A percentile compares a stretch with the other conserved stretches of the same genome.
Conservation (phyloP, 2,888 invertebrate genomes). For the Axea sp. region DNA sequence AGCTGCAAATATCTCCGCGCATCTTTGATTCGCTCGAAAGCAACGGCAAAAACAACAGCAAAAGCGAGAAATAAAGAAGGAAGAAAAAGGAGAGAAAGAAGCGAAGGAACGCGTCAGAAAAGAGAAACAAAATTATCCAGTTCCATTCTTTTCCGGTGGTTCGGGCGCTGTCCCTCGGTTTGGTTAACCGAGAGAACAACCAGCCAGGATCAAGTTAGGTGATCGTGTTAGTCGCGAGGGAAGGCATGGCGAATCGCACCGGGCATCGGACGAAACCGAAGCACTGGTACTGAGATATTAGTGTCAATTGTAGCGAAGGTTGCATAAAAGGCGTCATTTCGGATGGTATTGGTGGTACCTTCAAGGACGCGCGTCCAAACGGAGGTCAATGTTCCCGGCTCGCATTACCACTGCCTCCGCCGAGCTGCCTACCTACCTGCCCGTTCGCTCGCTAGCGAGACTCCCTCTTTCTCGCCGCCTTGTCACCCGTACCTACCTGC, state of each 20-base stretch:
- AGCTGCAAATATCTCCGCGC: conserved; percentile 29
- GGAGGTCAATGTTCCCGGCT: conserved; percentile 75
- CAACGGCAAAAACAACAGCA: conserved; percentile 6
- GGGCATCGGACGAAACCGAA: conserved; percentile 42
- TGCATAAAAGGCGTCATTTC: conserved; percentile 76
- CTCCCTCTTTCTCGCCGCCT: conserved; percentile 43
- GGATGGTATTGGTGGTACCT: conserved; percentile 67
- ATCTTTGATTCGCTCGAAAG: conserved; percentile 17
- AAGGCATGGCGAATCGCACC: conserved; percentile 42
- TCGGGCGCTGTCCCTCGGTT: conserved; percentile 32
- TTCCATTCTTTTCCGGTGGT: conserved; percentile 51
- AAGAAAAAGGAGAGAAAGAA: neutral
- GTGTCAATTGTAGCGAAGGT: conserved; percentile 70
- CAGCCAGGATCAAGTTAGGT: conserved; percentile 28
- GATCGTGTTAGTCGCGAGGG: conserved; percentile 31
- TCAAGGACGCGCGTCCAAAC: conserved; percentile 77
- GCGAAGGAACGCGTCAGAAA: conserved; percentile 12
- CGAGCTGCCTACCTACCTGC: conserved; percentile 31
- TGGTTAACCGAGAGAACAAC: conserved; percentile 43
- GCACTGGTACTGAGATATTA: conserved; percentile 54
- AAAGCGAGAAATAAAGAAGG: neutral
- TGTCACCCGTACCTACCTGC: conserved; percentile 26
- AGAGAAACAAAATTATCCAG: conserved; percentile 42
- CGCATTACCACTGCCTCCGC: conserved; percentile 57
- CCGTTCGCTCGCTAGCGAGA: conserved; percentile 21